These are phyloP conservation scores for Agonopterix arenella DNA, from an alignment of 2,888 invertebrate genomes.

Conservation along the genomic window DNA sequence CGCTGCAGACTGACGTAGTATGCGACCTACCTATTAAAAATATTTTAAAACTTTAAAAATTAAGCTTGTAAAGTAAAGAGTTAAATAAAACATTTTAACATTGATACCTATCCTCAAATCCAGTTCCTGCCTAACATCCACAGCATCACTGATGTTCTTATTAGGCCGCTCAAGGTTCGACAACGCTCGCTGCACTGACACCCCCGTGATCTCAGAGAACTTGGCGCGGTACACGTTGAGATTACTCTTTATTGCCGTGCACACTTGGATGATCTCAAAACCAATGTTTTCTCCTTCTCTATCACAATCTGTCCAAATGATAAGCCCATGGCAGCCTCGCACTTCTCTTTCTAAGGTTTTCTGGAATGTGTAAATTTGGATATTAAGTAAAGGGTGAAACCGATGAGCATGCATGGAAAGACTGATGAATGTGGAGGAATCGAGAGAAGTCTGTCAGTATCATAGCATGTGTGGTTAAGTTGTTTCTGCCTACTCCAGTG, in stretches of 20 bases:
- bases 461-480: too few species aligned
- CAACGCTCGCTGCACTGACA: slow-evolving; percentile 88
- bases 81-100: slow-evolving; percentile 1
- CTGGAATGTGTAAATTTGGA: slow-evolving; percentile 42
- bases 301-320: slow-evolving; percentile 99
- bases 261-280: slow-evolving; percentile 96
- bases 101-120: slow-evolving; percentile 92
- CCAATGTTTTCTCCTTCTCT: slow-evolving; percentile 99
- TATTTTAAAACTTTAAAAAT: too few species aligned
- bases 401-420: too few species aligned
- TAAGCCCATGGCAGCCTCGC: slow-evolving; percentile 81
- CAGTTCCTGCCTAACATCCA: slow-evolving; percentile 93
- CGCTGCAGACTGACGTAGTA: too few species aligned
- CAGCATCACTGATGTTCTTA: slow-evolving; percentile 90
- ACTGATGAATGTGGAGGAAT: too few species aligned
- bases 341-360: slow-evolving; percentile 84
- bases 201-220: slow-evolving; percentile 97
- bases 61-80: not conserved
- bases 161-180: slow-evolving; percentile 88
- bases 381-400: too few species aligned
- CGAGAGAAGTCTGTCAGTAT: too few species aligned
- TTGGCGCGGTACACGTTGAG: slow-evolving; percentile 87
- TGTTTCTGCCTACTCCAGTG: too few species aligned
- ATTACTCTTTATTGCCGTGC: slow-evolving; percentile 85
- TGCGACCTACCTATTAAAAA: too few species aligned